Conservation (phyloP, 2,888 invertebrate species). For the Cosmia pyralina region DNA sequence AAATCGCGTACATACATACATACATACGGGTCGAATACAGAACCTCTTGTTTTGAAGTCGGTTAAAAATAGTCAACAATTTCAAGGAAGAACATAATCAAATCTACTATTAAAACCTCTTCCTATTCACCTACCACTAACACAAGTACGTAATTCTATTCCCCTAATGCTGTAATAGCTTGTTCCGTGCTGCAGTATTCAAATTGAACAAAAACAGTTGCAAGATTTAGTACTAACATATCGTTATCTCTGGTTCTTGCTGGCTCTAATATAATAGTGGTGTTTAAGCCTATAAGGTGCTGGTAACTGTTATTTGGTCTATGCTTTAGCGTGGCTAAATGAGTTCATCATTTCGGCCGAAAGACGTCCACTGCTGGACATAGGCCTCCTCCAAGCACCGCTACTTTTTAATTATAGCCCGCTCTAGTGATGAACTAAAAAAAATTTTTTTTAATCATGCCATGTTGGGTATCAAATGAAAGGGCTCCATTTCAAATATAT, state of each 20-base stretch:
- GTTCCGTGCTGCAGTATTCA: conserved; percentile 48
- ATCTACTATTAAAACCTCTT: neutral
- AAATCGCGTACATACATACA: no score
- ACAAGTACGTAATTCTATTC: conserved; percentile 15
- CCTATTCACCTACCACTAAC: neutral
- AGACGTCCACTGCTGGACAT: no score
- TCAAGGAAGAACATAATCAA: neutral
- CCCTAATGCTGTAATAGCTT: conserved; percentile 15
- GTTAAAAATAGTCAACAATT: neutral
- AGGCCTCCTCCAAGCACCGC: no score
- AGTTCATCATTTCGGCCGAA: no score
- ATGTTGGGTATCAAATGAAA: no score
- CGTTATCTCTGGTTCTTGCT: conserved; percentile 51
- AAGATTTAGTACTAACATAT: conserved; percentile 38
- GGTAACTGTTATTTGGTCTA: neutral
- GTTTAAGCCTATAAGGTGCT: neutral
- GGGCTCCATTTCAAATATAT: no score
- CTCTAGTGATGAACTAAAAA: no score
- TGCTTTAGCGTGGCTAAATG: neutral
- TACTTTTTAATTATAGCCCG: no score
- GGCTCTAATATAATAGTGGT: conserved; percentile 1
- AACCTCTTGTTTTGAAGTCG: no score
- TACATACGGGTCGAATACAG: no score
- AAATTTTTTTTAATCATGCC: no score
- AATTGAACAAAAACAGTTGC: conserved; percentile 49